These are phyloP conservation scores for Crenichthys baileyi DNA, from an alignment of 2,797 vertebrate species.

Conservation along the genomic window DNA sequence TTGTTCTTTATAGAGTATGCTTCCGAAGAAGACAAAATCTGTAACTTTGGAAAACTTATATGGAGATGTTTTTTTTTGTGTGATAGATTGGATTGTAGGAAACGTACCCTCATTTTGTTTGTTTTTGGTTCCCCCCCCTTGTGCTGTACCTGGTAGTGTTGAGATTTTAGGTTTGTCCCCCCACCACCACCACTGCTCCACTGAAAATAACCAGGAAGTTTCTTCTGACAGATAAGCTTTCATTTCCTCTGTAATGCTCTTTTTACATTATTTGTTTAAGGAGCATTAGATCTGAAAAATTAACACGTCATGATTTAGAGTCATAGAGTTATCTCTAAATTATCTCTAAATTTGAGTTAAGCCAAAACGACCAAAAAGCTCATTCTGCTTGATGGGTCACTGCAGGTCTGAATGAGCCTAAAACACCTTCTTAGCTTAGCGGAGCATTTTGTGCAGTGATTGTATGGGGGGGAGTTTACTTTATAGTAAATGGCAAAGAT, in stretches of 20 bases:
- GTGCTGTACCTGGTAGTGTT: slow-evolving; percentile 75
- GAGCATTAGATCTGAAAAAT: slow-evolving; percentile 41
- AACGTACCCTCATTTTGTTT: slow-evolving; percentile 59
- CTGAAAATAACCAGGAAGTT: slow-evolving; percentile 58
- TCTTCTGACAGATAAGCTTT: slow-evolving; percentile 67
- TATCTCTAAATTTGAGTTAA: slow-evolving; percentile 38
- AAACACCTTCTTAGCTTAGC: slow-evolving; percentile 45
- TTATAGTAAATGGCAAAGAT: slow-evolving; percentile 64
- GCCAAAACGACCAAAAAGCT: slow-evolving; percentile 45
- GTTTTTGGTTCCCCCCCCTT: slow-evolving; percentile 29
- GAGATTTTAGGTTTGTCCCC: slow-evolving; percentile 62
- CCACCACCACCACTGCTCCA: slow-evolving; percentile 4
- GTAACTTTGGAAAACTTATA: slow-evolving; percentile 73
- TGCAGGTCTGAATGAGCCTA: slow-evolving; percentile 45
- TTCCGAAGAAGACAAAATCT: slow-evolving; percentile 79
- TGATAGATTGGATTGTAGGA: slow-evolving; percentile 81
- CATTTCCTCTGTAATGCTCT: slow-evolving; percentile 53
- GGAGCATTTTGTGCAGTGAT: slow-evolving; percentile 38
- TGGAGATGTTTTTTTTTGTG: slow-evolving; percentile 70
- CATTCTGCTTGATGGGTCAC: slow-evolving; percentile 40
- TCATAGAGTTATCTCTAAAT: slow-evolving; percentile 18
- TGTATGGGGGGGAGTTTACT: slow-evolving; percentile 64
- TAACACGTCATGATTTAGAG: slow-evolving; percentile 31
- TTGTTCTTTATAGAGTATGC: slow-evolving; percentile 81
- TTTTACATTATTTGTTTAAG: slow-evolving; percentile 34